Conservation (phyloP, 2,888 invertebrate genomes). For the Brachyptera risi region DNA sequence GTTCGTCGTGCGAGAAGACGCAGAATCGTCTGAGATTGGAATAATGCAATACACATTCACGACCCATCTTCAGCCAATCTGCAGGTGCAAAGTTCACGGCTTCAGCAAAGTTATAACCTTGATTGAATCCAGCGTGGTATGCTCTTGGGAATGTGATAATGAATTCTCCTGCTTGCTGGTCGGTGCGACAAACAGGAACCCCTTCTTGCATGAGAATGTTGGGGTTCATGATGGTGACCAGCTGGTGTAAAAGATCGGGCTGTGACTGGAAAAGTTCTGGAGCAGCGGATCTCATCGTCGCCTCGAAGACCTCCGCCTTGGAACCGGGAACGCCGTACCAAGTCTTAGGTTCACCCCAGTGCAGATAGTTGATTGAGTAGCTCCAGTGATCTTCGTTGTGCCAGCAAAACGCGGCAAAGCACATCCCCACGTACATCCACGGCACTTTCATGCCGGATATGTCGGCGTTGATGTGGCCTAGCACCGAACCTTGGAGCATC, state of each 20-base stretch:
- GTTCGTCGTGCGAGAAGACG: slow-evolving; percentile 98
- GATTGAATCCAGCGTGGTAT: slow-evolving; percentile 99
- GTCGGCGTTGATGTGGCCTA: slow-evolving; percentile 94
- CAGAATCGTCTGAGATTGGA: slow-evolving; percentile 87
- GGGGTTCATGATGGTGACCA: slow-evolving; percentile 98
- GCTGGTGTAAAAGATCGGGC: slow-evolving; percentile 94
- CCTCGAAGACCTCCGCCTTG: slow-evolving; percentile 89
- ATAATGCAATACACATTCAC: slow-evolving; percentile 93
- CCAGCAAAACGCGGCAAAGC: slow-evolving; percentile 99
- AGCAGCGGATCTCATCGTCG: slow-evolving; percentile 90
- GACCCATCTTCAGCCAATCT: slow-evolving; percentile 95
- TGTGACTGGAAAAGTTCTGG: slow-evolving; percentile 95
- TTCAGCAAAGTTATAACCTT: slow-evolving; percentile 95
- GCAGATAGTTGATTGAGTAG: slow-evolving; percentile 97
- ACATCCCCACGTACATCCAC: slow-evolving; percentile 99
- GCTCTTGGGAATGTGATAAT: slow-evolving; percentile 99
- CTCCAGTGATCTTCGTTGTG: slow-evolving; percentile 99
- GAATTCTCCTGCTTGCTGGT: slow-evolving; percentile 98
- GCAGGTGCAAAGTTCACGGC: slow-evolving; percentile 99
- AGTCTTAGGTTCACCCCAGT: slow-evolving; percentile 99
- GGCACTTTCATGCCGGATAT: slow-evolving; percentile 99
- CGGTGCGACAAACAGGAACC: slow-evolving; percentile 67
- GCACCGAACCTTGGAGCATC: slow-evolving; percentile 86
- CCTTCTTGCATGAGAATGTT: slow-evolving; percentile 83
- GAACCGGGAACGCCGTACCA: slow-evolving; percentile 97